Conservation (phyloP, 2,113 vertebrate species). For the Phainopepla nitens region DNA sequence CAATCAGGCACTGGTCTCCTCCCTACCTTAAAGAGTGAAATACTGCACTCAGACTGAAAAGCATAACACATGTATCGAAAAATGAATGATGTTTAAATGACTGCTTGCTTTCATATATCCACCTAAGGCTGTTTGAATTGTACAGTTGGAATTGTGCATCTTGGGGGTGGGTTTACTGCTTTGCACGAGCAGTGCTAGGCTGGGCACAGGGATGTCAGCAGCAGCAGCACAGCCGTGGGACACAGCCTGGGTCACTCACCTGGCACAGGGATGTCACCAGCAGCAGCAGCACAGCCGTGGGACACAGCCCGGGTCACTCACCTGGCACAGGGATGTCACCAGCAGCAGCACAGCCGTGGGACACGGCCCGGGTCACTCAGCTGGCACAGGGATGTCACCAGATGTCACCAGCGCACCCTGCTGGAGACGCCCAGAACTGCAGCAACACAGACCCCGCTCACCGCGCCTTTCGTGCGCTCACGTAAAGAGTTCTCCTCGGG, state of each 20-base stretch:
- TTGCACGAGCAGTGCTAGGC: neutral
- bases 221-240: too few relatives aligned
- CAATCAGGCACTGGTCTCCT: neutral
- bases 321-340: neutral
- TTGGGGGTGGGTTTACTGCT: neutral
- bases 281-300: too few relatives aligned
- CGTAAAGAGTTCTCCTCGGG: neutral
- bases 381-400: neutral
- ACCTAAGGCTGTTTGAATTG: neutral
- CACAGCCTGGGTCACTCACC: neutral
- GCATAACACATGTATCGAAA: neutral
- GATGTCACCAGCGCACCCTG: neutral
- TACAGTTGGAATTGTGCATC: neutral
- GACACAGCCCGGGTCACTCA: neutral
- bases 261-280: too few relatives aligned
- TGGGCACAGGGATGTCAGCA: neutral
- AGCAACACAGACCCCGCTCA: neutral
- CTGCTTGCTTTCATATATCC: neutral
- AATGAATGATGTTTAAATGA: neutral
- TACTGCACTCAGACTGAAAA: neutral
- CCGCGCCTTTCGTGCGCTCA: fast-evolving
- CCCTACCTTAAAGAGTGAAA: neutral
- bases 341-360: neutral
- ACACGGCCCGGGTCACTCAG: neutral
- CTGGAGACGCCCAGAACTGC: neutral